These are phyloP conservation scores for Bombus fervidus DNA, from an alignment of 1,140 invertebrate genomes.

Conservation along the genomic window DNA sequence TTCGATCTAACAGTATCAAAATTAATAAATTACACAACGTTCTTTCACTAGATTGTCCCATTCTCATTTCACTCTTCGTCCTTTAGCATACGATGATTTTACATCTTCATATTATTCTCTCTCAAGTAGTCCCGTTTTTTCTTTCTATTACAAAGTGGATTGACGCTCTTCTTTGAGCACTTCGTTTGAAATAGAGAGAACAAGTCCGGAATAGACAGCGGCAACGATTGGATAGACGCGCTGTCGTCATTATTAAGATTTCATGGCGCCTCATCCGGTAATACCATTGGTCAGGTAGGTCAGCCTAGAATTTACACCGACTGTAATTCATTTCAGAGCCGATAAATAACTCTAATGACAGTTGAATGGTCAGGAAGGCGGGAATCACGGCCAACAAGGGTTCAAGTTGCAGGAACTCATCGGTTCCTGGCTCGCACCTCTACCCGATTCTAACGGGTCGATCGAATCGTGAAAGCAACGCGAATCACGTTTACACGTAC, in stretches of 20 bases:
- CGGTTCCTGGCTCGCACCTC: background rate
- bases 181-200: background rate
- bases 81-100: background rate
- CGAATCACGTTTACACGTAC: conserved; percentile 35
- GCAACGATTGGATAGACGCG: background rate
- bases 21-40: too few species aligned
- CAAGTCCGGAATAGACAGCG: background rate
- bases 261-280: conserved; percentile 46
- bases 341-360: conserved; percentile 65
- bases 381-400: conserved; percentile 28
- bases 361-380: conserved; percentile 53
- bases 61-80: background rate
- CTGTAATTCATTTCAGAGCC: conserved; percentile 47
- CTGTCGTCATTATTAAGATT: conserved; percentile 58
- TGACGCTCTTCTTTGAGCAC: background rate
- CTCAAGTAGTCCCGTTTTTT: background rate
- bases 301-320: conserved; percentile 22
- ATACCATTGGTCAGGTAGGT: conserved; percentile 20
- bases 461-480: conserved; percentile 23
- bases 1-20: too few species aligned
- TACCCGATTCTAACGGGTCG: conserved; percentile 10
- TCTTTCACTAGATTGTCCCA: background rate
- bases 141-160: background rate
- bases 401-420: conserved; percentile 25
- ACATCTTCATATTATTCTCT: background rate